phyloP scores from a whole-genome alignment of 1,140 invertebrate species.

The Drosophila orosa region DNA sequence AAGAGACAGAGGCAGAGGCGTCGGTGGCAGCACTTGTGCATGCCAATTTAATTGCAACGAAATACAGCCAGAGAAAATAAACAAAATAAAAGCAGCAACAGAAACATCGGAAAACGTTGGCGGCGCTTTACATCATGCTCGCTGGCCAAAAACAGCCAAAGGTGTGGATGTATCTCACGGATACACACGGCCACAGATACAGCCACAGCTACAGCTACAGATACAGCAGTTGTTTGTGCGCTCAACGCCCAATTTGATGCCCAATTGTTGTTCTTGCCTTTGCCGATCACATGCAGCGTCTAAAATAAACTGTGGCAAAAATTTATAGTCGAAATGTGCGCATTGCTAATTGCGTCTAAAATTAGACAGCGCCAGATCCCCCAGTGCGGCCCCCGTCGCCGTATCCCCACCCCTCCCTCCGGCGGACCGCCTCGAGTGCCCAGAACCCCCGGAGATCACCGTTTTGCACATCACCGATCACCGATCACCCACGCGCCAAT shows the following conservation, averaged over 20 bases:
- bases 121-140: slow-evolving; percentile 62
- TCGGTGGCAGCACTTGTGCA: slow-evolving; percentile 72
- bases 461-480: slow-evolving; percentile 9
- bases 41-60: slow-evolving; percentile 79
- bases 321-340: slow-evolving; percentile 79
- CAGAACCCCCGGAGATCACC: slow-evolving; percentile 22
- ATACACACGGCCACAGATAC: slow-evolving; percentile 36
- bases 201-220: slow-evolving; percentile 31
- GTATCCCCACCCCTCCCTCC: background rate
- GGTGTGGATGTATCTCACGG: slow-evolving; percentile 73
- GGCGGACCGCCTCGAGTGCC: slow-evolving; percentile 4
- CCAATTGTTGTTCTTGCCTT: slow-evolving; percentile 40
- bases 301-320: slow-evolving; percentile 82
- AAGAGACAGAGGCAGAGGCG: slow-evolving; percentile 1
- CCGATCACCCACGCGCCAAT: slow-evolving; percentile 65
- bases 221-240: slow-evolving; percentile 54
- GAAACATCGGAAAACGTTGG: slow-evolving; percentile 54
- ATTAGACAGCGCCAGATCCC: slow-evolving; percentile 56
- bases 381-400: background rate
- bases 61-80: slow-evolving; percentile 32
- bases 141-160: slow-evolving; percentile 80
- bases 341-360: slow-evolving; percentile 80
- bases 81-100: slow-evolving; percentile 23
- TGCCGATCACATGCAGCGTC: slow-evolving; percentile 75
- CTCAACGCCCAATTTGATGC: slow-evolving; percentile 62